A percentile compares a stretch with the other conserved stretches of the same genome.
These are phyloP conservation scores for Acanthisitta chloris DNA, from an alignment of 2,113 vertebrate genomes.

Conservation along the genomic window DNA sequence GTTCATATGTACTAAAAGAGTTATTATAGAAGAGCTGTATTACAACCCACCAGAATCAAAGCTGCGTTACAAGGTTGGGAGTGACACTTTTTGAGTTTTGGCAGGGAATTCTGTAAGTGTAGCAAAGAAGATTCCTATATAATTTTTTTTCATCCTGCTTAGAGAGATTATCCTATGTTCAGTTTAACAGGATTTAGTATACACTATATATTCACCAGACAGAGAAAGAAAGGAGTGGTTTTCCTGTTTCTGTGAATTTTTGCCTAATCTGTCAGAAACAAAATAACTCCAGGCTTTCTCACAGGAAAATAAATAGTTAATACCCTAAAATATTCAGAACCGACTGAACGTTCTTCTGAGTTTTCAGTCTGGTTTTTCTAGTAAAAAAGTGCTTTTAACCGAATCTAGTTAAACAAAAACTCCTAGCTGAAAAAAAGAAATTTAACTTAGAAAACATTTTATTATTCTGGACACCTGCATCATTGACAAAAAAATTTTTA, in stretches of 20 bases:
- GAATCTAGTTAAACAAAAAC: neutral
- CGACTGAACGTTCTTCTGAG: neutral
- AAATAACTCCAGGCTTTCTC: neutral
- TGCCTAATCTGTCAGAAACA: neutral
- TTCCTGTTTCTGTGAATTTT: neutral
- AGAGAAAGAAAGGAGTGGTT: neutral
- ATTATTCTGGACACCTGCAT: neutral
- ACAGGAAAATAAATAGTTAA: neutral
- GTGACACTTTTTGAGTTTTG: neutral
- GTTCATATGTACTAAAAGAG: neutral
- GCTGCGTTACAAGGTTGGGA: neutral
- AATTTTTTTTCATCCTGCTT: neutral
- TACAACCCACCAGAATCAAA: neutral
- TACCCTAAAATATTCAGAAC: neutral
- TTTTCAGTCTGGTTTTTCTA: neutral
- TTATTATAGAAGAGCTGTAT: too few relatives aligned
- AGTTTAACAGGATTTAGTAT: neutral
- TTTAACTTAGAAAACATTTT: neutral
- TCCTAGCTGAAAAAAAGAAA: neutral
- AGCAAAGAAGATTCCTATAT: neutral
- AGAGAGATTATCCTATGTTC: neutral
- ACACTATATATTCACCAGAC: neutral
- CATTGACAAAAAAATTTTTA: neutral
- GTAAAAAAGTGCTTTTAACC: neutral
- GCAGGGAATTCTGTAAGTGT: neutral